Conservation (phyloP, 2,113 vertebrate species). For the Eulemur macaco region DNA sequence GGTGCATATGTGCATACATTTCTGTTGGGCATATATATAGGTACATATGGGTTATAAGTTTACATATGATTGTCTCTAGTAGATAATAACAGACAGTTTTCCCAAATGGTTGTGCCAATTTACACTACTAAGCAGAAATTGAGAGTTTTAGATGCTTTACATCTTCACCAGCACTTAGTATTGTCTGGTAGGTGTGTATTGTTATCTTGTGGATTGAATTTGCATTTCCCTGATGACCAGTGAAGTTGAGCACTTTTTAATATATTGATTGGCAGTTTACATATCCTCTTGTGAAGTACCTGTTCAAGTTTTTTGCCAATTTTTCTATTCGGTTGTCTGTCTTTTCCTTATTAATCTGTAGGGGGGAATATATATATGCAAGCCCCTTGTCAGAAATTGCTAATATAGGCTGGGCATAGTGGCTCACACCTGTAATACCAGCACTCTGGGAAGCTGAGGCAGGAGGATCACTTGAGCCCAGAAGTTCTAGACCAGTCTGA, state of each 20-base stretch:
- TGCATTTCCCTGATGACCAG: background rate
- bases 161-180: background rate
- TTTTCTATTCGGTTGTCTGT: background rate
- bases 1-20: background rate
- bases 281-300: background rate
- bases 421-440: too few relatives aligned
- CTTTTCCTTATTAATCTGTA: background rate
- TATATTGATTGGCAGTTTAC: background rate
- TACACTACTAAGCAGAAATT: background rate
- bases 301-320: background rate
- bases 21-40: background rate
- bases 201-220: conserved; percentile 29
- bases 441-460: too few relatives aligned
- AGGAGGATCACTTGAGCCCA: too few relatives aligned
- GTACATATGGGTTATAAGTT: background rate
- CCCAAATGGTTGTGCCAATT: background rate
- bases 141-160: background rate
- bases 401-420: background rate
- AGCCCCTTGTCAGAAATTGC: conserved; percentile 1
- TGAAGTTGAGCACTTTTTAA: conserved; percentile 17
- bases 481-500: too few relatives aligned
- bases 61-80: background rate
- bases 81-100: background rate
- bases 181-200: background rate
- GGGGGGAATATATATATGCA: background rate